Base-by-base conservation (phyloP, 2,888 invertebrate species). In the Agrochola lychnidis region DNA sequence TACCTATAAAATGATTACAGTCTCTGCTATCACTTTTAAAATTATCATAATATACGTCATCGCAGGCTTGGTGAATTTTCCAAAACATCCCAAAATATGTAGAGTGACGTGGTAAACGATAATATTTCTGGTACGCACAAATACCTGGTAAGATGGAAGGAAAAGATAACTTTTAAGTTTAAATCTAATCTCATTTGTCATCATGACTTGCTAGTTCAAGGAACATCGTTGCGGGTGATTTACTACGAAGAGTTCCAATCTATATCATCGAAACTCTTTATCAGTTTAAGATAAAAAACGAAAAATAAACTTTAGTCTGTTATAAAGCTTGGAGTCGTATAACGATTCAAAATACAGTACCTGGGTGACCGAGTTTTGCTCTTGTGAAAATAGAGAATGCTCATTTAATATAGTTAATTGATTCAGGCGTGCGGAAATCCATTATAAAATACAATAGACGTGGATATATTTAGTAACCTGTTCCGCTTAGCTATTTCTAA, bases 151-250 rank as follows among this genome's bases (percentile, higher is more conserved):
- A 57, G 42, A 63, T 79, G 42, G 9, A 16, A 67, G 67, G 62
- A 79, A 61, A 67, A 62, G 56, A 51, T 57, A 57, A 79, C 19
- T 67, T 62, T 62, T 6, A 57, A 57, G 48, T 57, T 56, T 67
- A 48, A 62, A 9, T 48, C 73, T 9, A 25, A 51, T 25, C 9
- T 73, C 63, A 6, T 57, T 64, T 45, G 36, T 53, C 51, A 63
- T 14, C 30, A 30, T 75, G 75, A 61, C 48, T 67, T 53, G 42
- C 42, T 42, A 72, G 36, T 71, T 80, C 30, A 1, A 53, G 14
- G 36, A 56, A 67, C 5, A 45, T 56, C 36, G 12, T 10, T 16
- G 42, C 36, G 2, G 16, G 19, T 25, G 59, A 59, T 53, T 30
- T 62, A 30, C 51, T 51, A 16, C 48, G 16, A 48, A 48, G 19